phyloP scores from a whole-genome alignment of 2,888 invertebrate genomes.

The Scaptomyza parva region DNA sequence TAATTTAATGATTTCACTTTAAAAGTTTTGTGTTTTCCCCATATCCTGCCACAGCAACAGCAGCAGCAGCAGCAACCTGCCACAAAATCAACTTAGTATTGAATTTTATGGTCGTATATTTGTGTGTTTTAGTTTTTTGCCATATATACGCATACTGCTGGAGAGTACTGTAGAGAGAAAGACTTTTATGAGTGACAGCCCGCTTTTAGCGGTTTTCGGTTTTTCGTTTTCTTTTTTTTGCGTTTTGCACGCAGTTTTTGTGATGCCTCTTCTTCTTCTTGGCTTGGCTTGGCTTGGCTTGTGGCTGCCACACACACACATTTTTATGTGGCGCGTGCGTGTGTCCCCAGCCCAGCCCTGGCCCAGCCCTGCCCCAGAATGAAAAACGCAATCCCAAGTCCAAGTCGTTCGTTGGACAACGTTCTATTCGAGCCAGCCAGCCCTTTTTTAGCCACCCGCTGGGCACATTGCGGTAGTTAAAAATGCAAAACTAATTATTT shows the following conservation, averaged over 20 bases:
- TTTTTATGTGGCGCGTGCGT: slow-evolving; percentile 56
- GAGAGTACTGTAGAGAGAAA: slow-evolving; percentile 41
- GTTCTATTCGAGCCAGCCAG: no score
- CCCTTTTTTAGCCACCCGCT: slow-evolving; percentile 24
- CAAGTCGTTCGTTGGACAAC: neutral
- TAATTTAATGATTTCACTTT: neutral
- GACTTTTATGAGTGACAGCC: slow-evolving; percentile 64
- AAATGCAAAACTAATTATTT: slow-evolving; percentile 75
- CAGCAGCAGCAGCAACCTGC: no score
- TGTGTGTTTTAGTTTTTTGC: neutral
- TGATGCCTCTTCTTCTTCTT: slow-evolving; percentile 11
- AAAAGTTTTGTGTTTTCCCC: neutral
- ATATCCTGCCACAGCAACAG: no score
- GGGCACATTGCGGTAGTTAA: slow-evolving; percentile 58
- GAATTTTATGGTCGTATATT: neutral
- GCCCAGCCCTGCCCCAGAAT: slow-evolving; percentile 26
- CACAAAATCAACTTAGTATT: neutral
- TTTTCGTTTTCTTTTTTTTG: neutral
- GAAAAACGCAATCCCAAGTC: slow-evolving; percentile 25
- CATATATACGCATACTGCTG: slow-evolving; percentile 18
- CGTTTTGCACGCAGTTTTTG: slow-evolving; percentile 46
- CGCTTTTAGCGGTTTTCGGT: slow-evolving; percentile 59
- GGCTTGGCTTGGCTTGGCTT: no score
- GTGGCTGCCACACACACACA: neutral
- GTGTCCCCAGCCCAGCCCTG: slow-evolving; percentile 21